A percentile compares a stretch with the other conserved stretches of the same genome.
Conservation (phyloP, 2,113 vertebrate genomes). For the Brachypteracias leptosomus region DNA sequence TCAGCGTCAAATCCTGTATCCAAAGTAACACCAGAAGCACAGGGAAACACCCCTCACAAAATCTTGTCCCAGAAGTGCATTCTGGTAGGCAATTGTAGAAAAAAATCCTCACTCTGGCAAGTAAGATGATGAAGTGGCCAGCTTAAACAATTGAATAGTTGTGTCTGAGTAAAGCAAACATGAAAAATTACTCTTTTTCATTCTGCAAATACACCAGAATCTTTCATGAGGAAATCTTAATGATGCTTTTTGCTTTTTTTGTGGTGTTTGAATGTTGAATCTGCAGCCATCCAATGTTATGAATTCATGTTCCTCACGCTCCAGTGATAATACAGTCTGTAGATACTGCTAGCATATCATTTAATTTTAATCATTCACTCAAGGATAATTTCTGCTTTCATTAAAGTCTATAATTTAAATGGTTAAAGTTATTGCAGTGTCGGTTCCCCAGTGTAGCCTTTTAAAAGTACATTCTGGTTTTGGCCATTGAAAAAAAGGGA, state of each 20-base stretch:
- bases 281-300: not conserved
- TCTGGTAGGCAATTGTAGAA: not conserved
- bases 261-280: not conserved
- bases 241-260: not conserved
- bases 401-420: not conserved
- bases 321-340: not conserved
- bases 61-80: not conserved
- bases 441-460: not conserved
- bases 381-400: not conserved
- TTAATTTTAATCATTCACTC: conserved; percentile 44
- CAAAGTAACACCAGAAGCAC: not conserved
- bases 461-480: not conserved
- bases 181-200: not conserved
- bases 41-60: not conserved
- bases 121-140: not conserved
- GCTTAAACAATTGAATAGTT: not conserved
- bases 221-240: not conserved
- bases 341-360: not conserved
- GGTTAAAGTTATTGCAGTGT: not conserved
- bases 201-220: not conserved
- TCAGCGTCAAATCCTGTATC: not conserved
- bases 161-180: not conserved
- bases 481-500: not conserved
- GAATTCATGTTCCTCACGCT: not conserved
- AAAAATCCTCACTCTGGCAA: not conserved